A percentile compares a stretch with the other conserved stretches of the same genome.
These are phyloP conservation scores for Lordiphosa fenestrarum DNA, from an alignment of 2,888 invertebrate genomes.

Conservation along the genomic window DNA sequence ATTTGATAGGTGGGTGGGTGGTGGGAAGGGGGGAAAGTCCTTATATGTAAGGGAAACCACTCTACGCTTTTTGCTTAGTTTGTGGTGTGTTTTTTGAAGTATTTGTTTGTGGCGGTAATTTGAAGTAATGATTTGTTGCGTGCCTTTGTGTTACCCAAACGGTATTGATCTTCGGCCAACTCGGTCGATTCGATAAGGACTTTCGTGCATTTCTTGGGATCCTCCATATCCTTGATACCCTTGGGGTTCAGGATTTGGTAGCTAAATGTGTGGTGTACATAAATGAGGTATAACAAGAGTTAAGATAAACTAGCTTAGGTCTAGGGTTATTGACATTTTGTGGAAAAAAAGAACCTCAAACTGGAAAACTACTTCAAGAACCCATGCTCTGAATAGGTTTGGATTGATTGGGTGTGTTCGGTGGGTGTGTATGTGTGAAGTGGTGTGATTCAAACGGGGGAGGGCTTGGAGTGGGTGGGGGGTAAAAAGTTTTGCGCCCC, in stretches of 20 bases:
- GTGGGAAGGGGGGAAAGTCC: conserved; percentile 7
- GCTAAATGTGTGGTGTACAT: conserved; percentile 83
- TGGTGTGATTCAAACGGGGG: conserved; percentile 14
- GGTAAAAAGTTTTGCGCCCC: background rate
- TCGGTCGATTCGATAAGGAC: conserved; percentile 90
- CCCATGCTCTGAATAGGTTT: conserved; percentile 52
- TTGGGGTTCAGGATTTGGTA: conserved; percentile 99
- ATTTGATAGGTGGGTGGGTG: background rate
- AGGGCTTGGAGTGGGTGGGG: conserved; percentile 6
- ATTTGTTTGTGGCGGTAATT: conserved; percentile 38
- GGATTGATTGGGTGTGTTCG: conserved; percentile 14
- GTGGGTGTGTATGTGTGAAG: conserved; percentile 25
- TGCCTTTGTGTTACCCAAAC: conserved; percentile 98
- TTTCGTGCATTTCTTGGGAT: conserved; percentile 91
- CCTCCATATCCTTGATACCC: conserved; percentile 87
- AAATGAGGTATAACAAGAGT: conserved; percentile 34
- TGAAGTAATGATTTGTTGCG: conserved; percentile 16
- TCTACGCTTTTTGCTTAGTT: conserved; percentile 12
- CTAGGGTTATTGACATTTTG: conserved; percentile 61
- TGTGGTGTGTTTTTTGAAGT: conserved; percentile 42
- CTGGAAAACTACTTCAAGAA: conserved; percentile 20
- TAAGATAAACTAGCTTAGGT: conserved; percentile 61
- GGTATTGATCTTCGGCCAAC: conserved; percentile 94
- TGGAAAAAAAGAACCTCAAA: conserved; percentile 27
- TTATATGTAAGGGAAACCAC: conserved; percentile 23